phyloP scores from a whole-genome alignment of 2,888 invertebrate genomes.

The Sinohyriopsis cumingii region DNA sequence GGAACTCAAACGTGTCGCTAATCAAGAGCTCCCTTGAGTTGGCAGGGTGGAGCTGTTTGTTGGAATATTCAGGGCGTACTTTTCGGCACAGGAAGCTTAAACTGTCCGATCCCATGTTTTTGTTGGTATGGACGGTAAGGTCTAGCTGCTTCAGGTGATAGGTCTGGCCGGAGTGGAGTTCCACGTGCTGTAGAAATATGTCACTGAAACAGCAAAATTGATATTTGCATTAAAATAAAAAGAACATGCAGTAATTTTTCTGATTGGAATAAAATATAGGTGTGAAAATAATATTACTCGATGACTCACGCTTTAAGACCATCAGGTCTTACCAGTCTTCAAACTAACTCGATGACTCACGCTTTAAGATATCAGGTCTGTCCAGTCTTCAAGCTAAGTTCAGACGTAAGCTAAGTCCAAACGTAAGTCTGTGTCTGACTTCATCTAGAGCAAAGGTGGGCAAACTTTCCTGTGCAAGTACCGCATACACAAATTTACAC shows the following conservation, averaged over 20 bases:
- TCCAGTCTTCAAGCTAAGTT: too few species aligned
- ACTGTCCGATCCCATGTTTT: conserved; percentile 21
- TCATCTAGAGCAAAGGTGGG: too few species aligned
- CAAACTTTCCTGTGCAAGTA: too few species aligned
- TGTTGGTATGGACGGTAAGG: conserved; percentile 26
- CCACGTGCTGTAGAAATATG: conserved; percentile 22
- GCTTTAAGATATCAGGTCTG: too few species aligned
- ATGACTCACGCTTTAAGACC: too few species aligned
- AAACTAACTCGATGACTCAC: too few species aligned
- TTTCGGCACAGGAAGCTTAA: conserved; percentile 35
- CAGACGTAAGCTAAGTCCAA: too few species aligned
- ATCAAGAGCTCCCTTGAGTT: conserved; percentile 27
- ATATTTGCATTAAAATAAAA: too few species aligned
- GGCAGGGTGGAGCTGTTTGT: conserved; percentile 11
- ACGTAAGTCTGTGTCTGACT: too few species aligned
- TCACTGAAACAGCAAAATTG: conserved; percentile 8
- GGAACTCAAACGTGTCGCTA: conserved; percentile 41
- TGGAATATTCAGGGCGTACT: conserved; percentile 37
- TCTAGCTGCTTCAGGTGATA: conserved; percentile 20
- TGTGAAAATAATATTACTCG: not conserved
- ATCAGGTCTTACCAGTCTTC: too few species aligned
- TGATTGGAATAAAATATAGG: not conserved
- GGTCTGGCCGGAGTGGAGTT: conserved; percentile 24
- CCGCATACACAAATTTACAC: too few species aligned
- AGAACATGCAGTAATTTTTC: too few species aligned